Evolutionary conservation across 92 coral and sea anemone species (phyloP).

Genomic region (Palythoa grandis): DNA sequence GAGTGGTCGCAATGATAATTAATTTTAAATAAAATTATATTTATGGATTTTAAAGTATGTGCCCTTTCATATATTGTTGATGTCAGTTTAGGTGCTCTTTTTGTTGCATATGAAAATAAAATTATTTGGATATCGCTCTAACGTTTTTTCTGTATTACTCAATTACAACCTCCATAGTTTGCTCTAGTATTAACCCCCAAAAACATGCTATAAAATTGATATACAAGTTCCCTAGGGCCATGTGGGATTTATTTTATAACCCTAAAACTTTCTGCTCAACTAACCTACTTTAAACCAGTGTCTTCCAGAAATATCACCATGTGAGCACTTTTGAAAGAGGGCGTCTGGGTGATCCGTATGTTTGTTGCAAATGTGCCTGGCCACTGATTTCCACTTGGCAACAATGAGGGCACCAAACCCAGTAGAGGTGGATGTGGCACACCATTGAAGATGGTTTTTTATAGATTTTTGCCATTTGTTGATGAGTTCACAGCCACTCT

Average conservation of each 20-base stretch:
- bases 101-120: neutral
- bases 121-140: neutral
- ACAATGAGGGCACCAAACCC: conserved; percentile 40
- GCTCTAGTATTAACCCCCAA: neutral
- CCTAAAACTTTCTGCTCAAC: neutral
- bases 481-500: conserved; percentile 62
- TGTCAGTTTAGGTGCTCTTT: neutral
- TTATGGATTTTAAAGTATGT: too few species aligned
- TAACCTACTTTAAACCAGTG: neutral
- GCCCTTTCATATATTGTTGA: too few species aligned
- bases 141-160: neutral
- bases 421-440: conserved; percentile 50
- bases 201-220: neutral
- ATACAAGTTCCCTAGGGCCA: neutral
- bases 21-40: too few species aligned
- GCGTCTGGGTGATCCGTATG: conserved; percentile 33
- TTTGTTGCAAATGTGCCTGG: conserved; percentile 39
- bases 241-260: neutral
- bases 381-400: conserved; percentile 55
- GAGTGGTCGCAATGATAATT: too few species aligned
- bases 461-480: conserved; percentile 56
- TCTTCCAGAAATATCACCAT: neutral
- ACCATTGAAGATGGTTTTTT: conserved; percentile 58
- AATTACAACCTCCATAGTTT: neutral
- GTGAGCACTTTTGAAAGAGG: conserved; percentile 40